phyloP scores from a whole-genome alignment of 1,140 invertebrate genomes.

The Danaus melanippus region DNA sequence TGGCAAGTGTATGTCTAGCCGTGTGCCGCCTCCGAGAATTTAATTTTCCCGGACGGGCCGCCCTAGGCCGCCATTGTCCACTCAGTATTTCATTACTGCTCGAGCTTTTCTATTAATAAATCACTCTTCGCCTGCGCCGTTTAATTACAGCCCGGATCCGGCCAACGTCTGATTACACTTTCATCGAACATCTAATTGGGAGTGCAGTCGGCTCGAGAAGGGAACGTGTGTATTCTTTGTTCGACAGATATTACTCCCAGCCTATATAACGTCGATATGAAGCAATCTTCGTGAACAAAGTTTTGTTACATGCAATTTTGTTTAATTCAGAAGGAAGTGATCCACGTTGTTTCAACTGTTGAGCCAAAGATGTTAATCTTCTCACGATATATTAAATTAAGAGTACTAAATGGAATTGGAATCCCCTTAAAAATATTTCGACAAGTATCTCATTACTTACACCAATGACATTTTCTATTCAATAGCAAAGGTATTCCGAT shows the following conservation, averaged over 20 bases:
- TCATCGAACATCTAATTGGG: conserved; percentile 71
- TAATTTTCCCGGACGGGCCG: conserved; percentile 64
- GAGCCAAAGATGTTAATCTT: no score
- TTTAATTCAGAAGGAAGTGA: conserved; percentile 39
- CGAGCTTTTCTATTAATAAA: conserved; percentile 73
- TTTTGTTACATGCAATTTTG: conserved; percentile 51
- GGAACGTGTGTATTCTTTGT: conserved; percentile 62
- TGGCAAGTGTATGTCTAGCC: conserved; percentile 44
- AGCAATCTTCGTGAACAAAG: conserved; percentile 34
- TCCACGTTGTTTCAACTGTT: no score
- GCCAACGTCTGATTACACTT: conserved; percentile 69
- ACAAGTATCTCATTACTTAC: no score
- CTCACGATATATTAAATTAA: no score
- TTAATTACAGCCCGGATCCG: conserved; percentile 69
- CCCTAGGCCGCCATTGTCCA: conserved; percentile 63
- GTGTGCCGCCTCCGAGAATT: conserved; percentile 55
- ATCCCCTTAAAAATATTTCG: no score
- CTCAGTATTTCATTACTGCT: conserved; percentile 72
- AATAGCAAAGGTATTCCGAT: no score
- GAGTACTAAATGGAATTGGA: no score
- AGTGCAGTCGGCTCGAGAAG: conserved; percentile 51
- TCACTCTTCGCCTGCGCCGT: conserved; percentile 69
- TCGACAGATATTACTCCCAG: conserved; percentile 47
- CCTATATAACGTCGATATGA: conserved; percentile 22
- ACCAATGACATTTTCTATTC: no score